Evolutionary conservation across 2,113 vertebrate species (phyloP), one percentile per base, ranked within the genome.

Genomic region (Eclectus roratus): DNA sequence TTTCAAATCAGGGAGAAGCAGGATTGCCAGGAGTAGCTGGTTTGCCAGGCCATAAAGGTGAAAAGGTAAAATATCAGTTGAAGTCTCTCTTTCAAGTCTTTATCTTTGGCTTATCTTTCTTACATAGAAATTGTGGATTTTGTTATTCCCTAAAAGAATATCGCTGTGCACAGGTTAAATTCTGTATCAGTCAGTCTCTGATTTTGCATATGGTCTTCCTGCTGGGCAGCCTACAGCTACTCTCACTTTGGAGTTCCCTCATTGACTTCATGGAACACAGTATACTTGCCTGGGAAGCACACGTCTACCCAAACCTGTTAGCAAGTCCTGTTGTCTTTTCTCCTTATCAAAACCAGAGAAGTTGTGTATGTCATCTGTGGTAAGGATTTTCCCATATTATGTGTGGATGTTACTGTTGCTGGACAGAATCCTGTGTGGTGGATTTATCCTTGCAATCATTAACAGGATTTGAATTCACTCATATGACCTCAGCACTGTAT

Each of bases 31-130:
- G 98, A 83, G 77, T 89, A 76, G 85, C 88, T 80, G 98, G 98
- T 93, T 97, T 98, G 78, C 97, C 98, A 52, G 99, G 98, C 84
- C 97, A 97, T 29, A 98, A 97, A 98, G 99, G 98, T 94, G 97
- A 98, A 80, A 98, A 97, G 98, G 99, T 99, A 98, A 97, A 96
- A 64, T 77, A 80, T 10, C 14, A 25, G 8, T 83, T 61, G 17
- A 21, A 31, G 87, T 47, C 8, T 76, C 3, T 19, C 37, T 77
- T 84, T 80, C 25, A 74, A 35, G 44, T 46, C 23, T 47, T 68
- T 52, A 13, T 63, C 18, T 64, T 65, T 72, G 31, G 3, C 29
- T 91, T 49, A 29, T 29, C 50, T 58, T 78, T 78, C 49, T 71
- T 80, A 21, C 70, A 50, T 25, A 49, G 24, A 58, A 61, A 46